A percentile compares a stretch with the other conserved stretches of the same genome.
These are phyloP conservation scores for Camponotus fellah DNA, from an alignment of 2,888 invertebrate genomes.

Conservation along the genomic window DNA sequence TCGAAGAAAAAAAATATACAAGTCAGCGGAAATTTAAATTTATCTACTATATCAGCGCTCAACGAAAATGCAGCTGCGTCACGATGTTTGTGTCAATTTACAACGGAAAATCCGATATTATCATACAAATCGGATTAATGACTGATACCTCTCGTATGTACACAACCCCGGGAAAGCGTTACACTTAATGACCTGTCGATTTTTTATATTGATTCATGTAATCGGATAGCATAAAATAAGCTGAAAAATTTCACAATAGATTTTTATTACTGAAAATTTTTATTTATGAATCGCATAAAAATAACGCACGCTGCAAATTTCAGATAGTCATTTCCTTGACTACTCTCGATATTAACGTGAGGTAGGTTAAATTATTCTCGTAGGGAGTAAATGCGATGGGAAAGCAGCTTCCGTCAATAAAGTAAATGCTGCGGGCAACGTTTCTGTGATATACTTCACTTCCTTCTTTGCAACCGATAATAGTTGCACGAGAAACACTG, in stretches of 20 bases:
- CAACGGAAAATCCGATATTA: conserved; percentile 52
- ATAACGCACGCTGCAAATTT: conserved; percentile 16
- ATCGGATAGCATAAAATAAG: conserved; percentile 36
- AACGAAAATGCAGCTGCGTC: conserved; percentile 24
- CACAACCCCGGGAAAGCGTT: conserved; percentile 16
- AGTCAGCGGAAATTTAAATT: conserved; percentile 11
- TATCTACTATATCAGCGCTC: not conserved
- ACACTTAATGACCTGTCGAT: conserved; percentile 32
- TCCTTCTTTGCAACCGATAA: not conserved
- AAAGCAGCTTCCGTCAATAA: conserved; percentile 15
- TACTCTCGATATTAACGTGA: conserved; percentile 15
- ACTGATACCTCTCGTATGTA: not conserved
- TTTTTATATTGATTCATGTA: conserved; percentile 51
- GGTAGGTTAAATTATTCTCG: conserved; percentile 18
- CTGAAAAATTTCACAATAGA: conserved; percentile 42
- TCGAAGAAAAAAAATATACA: not conserved
- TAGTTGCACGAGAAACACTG: not conserved
- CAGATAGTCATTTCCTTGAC: conserved; percentile 15
- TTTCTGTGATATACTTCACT: not conserved
- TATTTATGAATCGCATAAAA: not conserved
- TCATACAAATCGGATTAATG: conserved; percentile 50
- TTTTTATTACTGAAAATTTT: conserved; percentile 19
- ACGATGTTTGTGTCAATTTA: conserved; percentile 33
- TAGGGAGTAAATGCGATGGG: conserved; percentile 7
- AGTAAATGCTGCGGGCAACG: not conserved